Base-by-base conservation (phyloP, 2,113 vertebrate species). In the Pseudopodoces humilis region DNA sequence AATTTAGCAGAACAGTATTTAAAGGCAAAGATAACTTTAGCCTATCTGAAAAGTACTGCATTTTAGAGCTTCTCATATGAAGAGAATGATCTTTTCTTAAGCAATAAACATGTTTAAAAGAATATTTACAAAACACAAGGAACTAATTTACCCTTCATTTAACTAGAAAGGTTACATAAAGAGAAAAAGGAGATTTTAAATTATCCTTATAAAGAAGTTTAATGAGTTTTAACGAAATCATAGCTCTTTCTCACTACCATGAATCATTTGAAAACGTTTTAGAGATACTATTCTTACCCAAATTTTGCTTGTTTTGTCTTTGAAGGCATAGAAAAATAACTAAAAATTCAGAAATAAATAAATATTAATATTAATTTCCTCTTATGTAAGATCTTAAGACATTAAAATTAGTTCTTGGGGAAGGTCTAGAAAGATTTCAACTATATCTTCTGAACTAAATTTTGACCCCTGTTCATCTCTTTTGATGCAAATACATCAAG, bases 221-320 rank as follows among this genome's bases (percentile, higher is more conserved):
- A 46, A 59, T 63, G 25, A 43, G 2, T 53, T 70, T 86, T 65
- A 70, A 49, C 41, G 12, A 86, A 80, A 67, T 27, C 2, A 24
- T 47, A 46, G 5, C 3, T 63, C 25, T 35, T 78, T 75, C 20
- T 19, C 0, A 2, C 10, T 50, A 13, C 10, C 2, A 4, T 2
- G 2, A 47, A 56, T 44, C 59, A 10, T 55, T 21, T 1, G 59
- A 74, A 90, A 92, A 16, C 4, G 10, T 92, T 60, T 17, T 67
- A 46, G 35, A 37, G 6, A 24, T 71, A 27, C 6, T 50, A 39
- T 30, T 16, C 3, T 23, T 75, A 28, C 1, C 1, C 11, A 3
- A 44, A 4, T 67, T 88, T 44, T 16, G 16, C 23, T 59, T 64
- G 7, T 16, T 33, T 4, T 69, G 0, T 17, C 27, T 56, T 94